Evolutionary conservation across 1,140 invertebrate species (phyloP).

Genomic region (Trichoplusia ni): DNA sequence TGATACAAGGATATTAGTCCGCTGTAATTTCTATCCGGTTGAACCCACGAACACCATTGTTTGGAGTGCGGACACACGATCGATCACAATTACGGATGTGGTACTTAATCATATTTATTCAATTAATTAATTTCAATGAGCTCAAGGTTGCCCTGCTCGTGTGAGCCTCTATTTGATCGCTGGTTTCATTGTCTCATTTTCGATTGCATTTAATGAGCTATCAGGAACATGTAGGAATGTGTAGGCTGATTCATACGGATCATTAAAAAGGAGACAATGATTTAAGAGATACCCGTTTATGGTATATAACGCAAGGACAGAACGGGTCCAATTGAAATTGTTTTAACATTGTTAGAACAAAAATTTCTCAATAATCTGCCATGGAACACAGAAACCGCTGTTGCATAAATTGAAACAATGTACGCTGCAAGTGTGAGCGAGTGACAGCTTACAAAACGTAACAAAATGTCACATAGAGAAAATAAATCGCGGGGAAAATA

Average conservation of each 20-base stretch:
- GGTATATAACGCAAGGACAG: too few species aligned
- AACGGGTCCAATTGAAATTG: not conserved
- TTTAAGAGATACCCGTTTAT: too few species aligned
- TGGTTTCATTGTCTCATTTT: conserved; percentile 1
- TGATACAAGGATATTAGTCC: conserved; percentile 50
- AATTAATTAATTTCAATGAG: conserved; percentile 63
- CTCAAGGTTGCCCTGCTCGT: conserved; percentile 55
- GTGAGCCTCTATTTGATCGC: conserved; percentile 4
- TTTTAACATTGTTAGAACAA: not conserved
- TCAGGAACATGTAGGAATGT: too few species aligned
- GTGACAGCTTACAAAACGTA: conserved; percentile 59
- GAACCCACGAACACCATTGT: conserved; percentile 49
- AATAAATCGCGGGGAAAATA: conserved; percentile 57
- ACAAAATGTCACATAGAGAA: conserved; percentile 52
- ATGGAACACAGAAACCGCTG: conserved; percentile 10
- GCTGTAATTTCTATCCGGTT: conserved; percentile 43
- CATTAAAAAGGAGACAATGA: too few species aligned
- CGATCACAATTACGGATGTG: conserved; percentile 66
- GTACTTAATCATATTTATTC: conserved; percentile 64
- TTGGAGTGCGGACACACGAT: conserved; percentile 43
- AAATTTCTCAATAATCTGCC: conserved; percentile 1
- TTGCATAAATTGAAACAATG: conserved; percentile 24
- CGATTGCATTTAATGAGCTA: not conserved
- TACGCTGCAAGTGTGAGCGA: conserved; percentile 42
- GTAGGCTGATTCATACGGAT: too few species aligned